Evolutionary conservation across 2,888 invertebrate species (phyloP), one percentile per base, ranked within the genome.

Genomic region (Pseudococcus longispinus): DNA sequence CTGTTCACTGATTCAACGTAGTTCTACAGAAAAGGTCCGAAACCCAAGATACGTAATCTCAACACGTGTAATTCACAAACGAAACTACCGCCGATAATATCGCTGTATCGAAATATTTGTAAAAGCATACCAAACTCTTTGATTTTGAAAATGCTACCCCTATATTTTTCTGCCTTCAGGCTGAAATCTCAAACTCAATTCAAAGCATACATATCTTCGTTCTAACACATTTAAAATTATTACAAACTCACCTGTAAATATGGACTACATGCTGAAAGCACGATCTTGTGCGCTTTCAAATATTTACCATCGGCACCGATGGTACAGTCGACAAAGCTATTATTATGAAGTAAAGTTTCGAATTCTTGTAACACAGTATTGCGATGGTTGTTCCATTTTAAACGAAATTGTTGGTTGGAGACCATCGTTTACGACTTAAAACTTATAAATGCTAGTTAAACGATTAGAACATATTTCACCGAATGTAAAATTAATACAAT

Each of bases 351-450:
- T 90, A 97, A 93, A 90, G 95, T 95, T 92, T 96, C 96, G 92
- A 97, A 96, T 90, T 96, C 96, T 90, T 96, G 95, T 90, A 97
- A 95, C 91, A 97, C 92, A 89, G 96, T 97, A 90, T 95, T 95
- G 91, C 96, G 96, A 92, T 97, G 97, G 92, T 97, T 97, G 93
- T 97, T 97, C 97, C 97, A 97, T 91, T 96, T 93, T 90, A 97
- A 92, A 92, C 97, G 96, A 92, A 96, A 97, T 93, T 97, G 96
- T 92, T 96, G 96, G 92, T 96, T 96, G n/a, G 84, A 87, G 46
- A 87, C 74, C 87, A 87, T 87, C 42, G 37, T 80, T 42, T 20
- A 37, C 23, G 2, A 83, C 55, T 83, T 83, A 83, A 9, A 83
- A 83, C n/a, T 46, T 42, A 83, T 20, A 42, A 80, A 80, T 80